These are phyloP conservation scores for Hypercompe scribonia DNA, from an alignment of 2,888 invertebrate species.

Conservation along the genomic window DNA sequence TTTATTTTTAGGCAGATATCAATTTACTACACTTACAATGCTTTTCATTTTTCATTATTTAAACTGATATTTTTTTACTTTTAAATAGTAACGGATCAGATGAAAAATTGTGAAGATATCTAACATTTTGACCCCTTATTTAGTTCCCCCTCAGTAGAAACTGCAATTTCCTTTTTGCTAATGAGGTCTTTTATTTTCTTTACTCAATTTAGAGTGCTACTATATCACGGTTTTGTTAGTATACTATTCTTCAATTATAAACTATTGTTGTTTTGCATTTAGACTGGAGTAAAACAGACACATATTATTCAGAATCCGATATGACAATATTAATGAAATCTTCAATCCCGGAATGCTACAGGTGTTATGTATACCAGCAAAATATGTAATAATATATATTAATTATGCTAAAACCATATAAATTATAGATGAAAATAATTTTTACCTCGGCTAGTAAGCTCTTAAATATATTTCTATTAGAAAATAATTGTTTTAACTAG, in stretches of 20 bases:
- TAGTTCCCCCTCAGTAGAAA: constrained; percentile 76
- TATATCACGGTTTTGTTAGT: constrained; percentile 30
- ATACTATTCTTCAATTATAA: constrained; percentile 38
- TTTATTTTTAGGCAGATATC: background rate
- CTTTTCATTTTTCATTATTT: background rate
- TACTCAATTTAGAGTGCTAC: constrained; percentile 58
- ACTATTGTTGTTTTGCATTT: constrained; percentile 25
- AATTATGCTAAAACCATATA: background rate
- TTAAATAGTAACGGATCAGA: constrained; percentile 29
- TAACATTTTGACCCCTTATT: constrained; percentile 83
- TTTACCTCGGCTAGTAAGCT: background rate
- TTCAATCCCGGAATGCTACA: background rate
- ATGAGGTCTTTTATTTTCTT: constrained; percentile 82
- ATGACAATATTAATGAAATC: background rate
- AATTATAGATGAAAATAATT: background rate
- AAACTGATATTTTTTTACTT: background rate
- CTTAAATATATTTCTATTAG: background rate
- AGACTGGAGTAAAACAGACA: background rate
- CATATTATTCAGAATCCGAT: background rate
- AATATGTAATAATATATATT: background rate
- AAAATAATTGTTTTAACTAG: background rate
- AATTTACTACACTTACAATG: background rate
- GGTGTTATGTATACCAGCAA: background rate
- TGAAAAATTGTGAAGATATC: constrained; percentile 67
- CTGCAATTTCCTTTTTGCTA: constrained; percentile 85